These are phyloP conservation scores for Onchidella celtica DNA, from an alignment of 2,888 invertebrate genomes.

Conservation along the genomic window DNA sequence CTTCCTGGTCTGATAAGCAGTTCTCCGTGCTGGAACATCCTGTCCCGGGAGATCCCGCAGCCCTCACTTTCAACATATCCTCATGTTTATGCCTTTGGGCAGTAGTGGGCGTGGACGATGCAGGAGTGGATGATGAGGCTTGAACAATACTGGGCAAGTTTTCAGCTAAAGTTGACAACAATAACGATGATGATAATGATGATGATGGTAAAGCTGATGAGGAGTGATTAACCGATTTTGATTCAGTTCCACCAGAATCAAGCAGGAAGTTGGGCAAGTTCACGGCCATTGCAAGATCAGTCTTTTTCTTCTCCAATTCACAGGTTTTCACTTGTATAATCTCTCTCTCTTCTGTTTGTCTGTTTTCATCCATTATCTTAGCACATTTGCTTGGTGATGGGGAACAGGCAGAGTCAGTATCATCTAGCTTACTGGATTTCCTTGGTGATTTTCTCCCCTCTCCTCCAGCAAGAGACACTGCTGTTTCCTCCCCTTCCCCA, in stretches of 20 bases:
- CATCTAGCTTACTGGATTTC: neutral
- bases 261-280: constrained; percentile 45
- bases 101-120: neutral
- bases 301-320: neutral
- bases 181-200: constrained; percentile 15
- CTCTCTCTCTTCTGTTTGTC: neutral
- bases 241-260: constrained; percentile 29
- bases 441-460: constrained; percentile 10
- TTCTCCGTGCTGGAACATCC: neutral
- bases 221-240: neutral
- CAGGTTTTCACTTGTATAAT: neutral
- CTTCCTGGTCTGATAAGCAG: neutral
- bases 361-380: neutral
- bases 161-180: constrained; percentile 29
- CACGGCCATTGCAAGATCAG: neutral
- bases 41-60: neutral
- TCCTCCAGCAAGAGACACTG: neutral
- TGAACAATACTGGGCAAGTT: constrained; percentile 26
- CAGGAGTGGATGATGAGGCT: neutral
- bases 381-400: constrained; percentile 30
- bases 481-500: constrained; percentile 28
- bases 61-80: neutral
- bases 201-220: too few species aligned
- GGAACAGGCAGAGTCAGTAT: neutral
- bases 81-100: constrained; percentile 29